Evolutionary conservation across 2,113 vertebrate species (phyloP), one percentile per base, ranked within the genome.

Genomic region (Henicopernis longicauda): DNA sequence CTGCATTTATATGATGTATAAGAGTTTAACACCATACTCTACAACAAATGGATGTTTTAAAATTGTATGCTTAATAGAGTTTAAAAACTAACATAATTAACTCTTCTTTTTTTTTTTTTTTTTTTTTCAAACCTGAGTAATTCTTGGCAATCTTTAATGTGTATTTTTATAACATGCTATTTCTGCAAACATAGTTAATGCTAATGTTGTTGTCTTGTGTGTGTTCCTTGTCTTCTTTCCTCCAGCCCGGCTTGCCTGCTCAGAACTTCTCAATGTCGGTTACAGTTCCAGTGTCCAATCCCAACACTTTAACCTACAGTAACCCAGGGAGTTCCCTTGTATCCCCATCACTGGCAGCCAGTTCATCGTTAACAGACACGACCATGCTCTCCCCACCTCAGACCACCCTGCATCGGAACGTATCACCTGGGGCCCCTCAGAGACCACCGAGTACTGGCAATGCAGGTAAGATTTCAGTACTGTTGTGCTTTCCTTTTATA

Each of bases 201-300:
- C 92, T 97, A 36, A 98, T 5, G 7, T 25, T 19, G 13, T 50
- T 70, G 90, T 91, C 69, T 61, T 50, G 3, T 91, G 19, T 57
- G 65, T 97, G 10, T 96, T 40, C 91, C 77, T 70, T 27, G 0
- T 82, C 49, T 25, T 80, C 82, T 97, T 93, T 31, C 94, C 89
- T 96, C 15, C 98, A 99, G 99, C 99, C 99, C 88, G 99, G 98
- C 77, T 94, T 99, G 98, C 99, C 99, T 32, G 99, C 99, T 96
- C 99, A 99, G 97, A 99, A 99, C 98, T 99, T 99, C 98, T 99
- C 99, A 52, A 99, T 99, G 99, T 99, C 99, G 57, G 99, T 99
- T 98, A 99, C 99, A 3, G 99, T 99, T 89, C 99, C 99, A 4
- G 99, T 99, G 95, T 99, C 99, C 98, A 99, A 99, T 89, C 99